phyloP scores from a whole-genome alignment of 2,888 invertebrate genomes.

The Chaitophorus viminalis region DNA sequence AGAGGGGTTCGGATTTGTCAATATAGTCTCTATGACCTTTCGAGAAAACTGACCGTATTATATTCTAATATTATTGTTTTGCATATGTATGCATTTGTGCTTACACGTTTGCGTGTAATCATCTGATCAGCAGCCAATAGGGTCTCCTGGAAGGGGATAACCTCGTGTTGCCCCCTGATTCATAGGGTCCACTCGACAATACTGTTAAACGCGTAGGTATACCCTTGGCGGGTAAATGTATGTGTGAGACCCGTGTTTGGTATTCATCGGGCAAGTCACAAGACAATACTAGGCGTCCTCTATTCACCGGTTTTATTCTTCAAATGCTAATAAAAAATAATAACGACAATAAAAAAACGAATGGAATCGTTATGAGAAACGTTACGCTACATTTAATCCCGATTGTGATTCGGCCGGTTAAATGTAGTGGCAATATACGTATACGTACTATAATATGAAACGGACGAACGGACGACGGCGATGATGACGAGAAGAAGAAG shows the following conservation, averaged over 20 bases:
- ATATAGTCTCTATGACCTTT: slow-evolving; percentile 1
- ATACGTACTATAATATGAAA: background rate
- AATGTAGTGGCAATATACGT: slow-evolving; percentile 47
- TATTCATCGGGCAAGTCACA: slow-evolving; percentile 2
- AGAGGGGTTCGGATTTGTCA: slow-evolving; percentile 14
- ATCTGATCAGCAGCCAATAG: too few species aligned
- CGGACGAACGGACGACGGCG: background rate
- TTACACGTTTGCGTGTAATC: background rate
- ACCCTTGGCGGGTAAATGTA: background rate
- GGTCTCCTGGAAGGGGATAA: too few species aligned
- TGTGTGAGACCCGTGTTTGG: slow-evolving; percentile 42
- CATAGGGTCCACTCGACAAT: slow-evolving; percentile 33
- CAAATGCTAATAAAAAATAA: slow-evolving; percentile 55
- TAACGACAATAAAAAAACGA: slow-evolving; percentile 35
- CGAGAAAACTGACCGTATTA: slow-evolving; percentile 19
- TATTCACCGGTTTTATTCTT: slow-evolving; percentile 30
- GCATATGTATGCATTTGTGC: background rate
- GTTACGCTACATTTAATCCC: slow-evolving; percentile 57
- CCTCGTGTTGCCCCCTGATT: too few species aligned
- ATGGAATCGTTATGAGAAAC: slow-evolving; percentile 47
- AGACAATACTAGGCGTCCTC: slow-evolving; percentile 9
- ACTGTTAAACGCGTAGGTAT: background rate
- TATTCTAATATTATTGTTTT: too few species aligned
- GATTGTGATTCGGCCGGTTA: slow-evolving; percentile 55
- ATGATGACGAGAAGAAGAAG: background rate